Evolutionary conservation across 2,113 vertebrate genomes (phyloP).

Genomic region (Myotis yumanensis): DNA sequence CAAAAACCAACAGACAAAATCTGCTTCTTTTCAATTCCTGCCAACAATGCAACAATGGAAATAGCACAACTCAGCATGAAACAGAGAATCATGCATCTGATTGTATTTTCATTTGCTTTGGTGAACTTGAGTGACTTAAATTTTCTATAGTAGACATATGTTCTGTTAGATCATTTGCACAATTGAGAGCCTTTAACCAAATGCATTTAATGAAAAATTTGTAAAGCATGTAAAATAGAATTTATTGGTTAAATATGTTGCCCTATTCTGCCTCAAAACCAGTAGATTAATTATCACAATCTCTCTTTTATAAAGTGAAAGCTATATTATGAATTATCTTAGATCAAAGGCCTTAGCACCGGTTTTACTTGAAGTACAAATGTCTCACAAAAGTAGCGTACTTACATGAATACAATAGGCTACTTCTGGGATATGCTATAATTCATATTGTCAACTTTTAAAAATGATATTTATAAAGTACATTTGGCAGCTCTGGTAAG

Average conservation of each 20-base stretch:
- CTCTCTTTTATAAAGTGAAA: not conserved
- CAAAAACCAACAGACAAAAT: conserved; percentile 48
- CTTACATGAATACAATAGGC: not conserved
- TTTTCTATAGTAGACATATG: not conserved
- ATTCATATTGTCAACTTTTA: not conserved
- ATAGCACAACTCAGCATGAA: not conserved
- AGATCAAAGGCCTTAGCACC: not conserved
- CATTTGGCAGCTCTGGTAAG: not conserved
- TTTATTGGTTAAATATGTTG: not conserved
- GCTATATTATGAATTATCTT: not conserved
- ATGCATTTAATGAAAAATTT: not conserved
- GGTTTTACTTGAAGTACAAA: not conserved
- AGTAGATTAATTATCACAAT: not conserved
- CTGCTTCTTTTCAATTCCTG: conserved; percentile 68
- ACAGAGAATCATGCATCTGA: not conserved
- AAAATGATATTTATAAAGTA: not conserved
- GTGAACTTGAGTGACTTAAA: not conserved
- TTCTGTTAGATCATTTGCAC: not conserved
- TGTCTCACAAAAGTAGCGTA: not conserved
- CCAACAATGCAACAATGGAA: not conserved
- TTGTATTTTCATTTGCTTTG: not conserved
- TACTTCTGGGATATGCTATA: not conserved
- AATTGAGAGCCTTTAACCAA: not conserved
- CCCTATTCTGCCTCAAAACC: not conserved
- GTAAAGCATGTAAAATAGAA: not conserved